phyloP scores from a whole-genome alignment of 1,140 invertebrate species.

The Dryas iulia region DNA sequence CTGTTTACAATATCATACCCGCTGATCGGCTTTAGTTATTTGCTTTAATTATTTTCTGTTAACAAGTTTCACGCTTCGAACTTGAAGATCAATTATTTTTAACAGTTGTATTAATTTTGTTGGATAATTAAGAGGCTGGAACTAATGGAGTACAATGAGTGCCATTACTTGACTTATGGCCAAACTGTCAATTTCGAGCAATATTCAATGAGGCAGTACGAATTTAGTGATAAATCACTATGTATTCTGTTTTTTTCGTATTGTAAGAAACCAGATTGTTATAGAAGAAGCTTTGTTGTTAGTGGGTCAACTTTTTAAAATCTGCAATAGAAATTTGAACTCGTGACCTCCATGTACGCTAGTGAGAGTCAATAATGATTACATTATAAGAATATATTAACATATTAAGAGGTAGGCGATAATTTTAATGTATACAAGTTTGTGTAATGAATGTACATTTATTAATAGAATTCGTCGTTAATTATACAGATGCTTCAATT shows the following conservation, averaged over 20 bases:
- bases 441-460: neutral
- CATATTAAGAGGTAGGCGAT: neutral
- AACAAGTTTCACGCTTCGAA: neutral
- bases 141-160: neutral
- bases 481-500: neutral
- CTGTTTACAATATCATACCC: neutral
- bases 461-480: neutral
- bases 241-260: neutral
- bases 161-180: neutral
- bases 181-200: neutral
- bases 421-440: neutral
- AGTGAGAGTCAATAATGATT: neutral
- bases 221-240: neutral
- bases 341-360: neutral
- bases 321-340: neutral
- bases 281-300: neutral
- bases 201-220: too few relatives aligned
- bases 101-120: neutral
- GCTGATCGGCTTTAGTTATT: slow-evolving; percentile 22
- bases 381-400: neutral
- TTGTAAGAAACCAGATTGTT: too few relatives aligned
- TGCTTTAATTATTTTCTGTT: slow-evolving; percentile 1
- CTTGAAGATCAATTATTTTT: neutral
- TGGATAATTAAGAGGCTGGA: neutral
- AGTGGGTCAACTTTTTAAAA: neutral